Evolutionary conservation across 2,888 invertebrate species (phyloP).

Genomic region (Crioceris asparagi): DNA sequence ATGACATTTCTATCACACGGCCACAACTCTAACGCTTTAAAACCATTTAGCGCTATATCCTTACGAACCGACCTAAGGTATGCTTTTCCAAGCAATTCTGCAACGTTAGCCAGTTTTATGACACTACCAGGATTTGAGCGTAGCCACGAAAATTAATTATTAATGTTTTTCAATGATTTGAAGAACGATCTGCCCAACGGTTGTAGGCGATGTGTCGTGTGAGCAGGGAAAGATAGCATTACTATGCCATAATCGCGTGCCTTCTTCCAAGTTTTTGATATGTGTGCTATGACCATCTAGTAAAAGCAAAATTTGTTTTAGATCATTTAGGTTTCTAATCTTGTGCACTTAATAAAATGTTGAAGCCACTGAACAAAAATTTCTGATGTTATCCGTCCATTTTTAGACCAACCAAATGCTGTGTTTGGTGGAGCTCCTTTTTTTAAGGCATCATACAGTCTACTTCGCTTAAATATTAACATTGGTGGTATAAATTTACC

Average conservation of each 20-base stretch:
- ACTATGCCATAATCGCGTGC: neutral
- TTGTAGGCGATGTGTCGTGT: neutral
- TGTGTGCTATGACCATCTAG: neutral
- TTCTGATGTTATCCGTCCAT: neutral
- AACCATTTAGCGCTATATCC: neutral
- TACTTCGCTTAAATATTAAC: neutral
- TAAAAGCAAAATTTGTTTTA: neutral
- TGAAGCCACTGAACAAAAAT: neutral
- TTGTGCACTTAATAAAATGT: neutral
- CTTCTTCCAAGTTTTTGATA: neutral
- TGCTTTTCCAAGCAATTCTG: neutral
- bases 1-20: neutral
- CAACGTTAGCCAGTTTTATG: neutral
- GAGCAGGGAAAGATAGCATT: neutral
- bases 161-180: neutral
- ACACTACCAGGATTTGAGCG: neutral
- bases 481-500: neutral
- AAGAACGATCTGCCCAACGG: neutral
- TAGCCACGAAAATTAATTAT: neutral
- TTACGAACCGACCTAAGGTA: neutral
- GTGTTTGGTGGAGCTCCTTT: neutral
- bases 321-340: neutral
- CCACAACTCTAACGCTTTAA: neutral
- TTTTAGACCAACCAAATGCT: neutral
- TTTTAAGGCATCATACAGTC: no score